Conservation (phyloP, 2,113 vertebrate genomes). For the Carassius carassius region DNA sequence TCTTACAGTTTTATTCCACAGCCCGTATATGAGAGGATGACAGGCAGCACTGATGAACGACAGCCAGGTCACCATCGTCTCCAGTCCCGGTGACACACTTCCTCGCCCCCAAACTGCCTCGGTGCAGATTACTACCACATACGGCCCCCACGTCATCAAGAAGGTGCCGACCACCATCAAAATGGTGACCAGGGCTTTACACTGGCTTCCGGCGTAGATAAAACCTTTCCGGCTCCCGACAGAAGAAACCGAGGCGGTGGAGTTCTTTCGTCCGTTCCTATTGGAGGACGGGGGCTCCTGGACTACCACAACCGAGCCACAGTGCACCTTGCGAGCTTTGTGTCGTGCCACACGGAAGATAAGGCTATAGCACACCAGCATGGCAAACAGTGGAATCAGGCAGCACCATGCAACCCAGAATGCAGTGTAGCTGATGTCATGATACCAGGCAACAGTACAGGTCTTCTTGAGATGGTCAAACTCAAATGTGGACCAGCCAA, state of each 20-base stretch:
- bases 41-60: conserved; percentile 91
- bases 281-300: conserved; percentile 77
- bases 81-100: conserved; percentile 82
- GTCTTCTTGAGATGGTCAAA: conserved; percentile 96
- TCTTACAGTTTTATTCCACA: conserved; percentile 97
- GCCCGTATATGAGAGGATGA: conserved; percentile 92
- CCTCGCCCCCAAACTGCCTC: conserved; percentile 91
- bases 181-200: conserved; percentile 94
- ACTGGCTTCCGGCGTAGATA: conserved; percentile 93
- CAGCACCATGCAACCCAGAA: conserved; percentile 97
- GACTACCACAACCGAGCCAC: conserved; percentile 81
- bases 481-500: conserved; percentile 94
- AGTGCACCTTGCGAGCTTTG: conserved; percentile 95
- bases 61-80: conserved; percentile 91
- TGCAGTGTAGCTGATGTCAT: conserved; percentile 83
- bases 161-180: conserved; percentile 93
- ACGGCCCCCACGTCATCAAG: conserved; percentile 90
- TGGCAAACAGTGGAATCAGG: conserved; percentile 82
- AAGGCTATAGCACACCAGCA: conserved; percentile 91
- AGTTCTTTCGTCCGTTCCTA: conserved; percentile 86
- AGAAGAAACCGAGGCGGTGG: conserved; percentile 89
- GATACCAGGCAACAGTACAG: conserved; percentile 92
- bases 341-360: conserved; percentile 93
- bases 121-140: conserved; percentile 85
- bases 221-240: conserved; percentile 85